These are phyloP conservation scores for Drosophila ezoana DNA, from an alignment of 2,888 invertebrate species.

Conservation along the genomic window DNA sequence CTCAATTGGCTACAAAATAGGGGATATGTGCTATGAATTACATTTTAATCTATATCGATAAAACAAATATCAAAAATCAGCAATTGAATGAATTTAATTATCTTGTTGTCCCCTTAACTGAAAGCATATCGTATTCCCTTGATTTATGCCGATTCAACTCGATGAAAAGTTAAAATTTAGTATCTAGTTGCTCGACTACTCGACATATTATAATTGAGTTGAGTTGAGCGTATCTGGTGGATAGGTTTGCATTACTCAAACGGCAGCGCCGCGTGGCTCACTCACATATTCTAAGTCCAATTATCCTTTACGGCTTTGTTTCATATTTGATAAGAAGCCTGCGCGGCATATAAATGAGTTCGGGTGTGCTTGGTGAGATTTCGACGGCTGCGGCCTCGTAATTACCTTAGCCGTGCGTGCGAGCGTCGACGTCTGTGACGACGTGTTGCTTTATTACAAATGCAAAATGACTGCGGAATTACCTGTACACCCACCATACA, in stretches of 20 bases:
- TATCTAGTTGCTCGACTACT: slow-evolving; percentile 5
- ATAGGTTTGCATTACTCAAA: slow-evolving; percentile 76
- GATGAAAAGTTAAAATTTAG: slow-evolving; percentile 4
- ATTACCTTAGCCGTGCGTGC: slow-evolving; percentile 65
- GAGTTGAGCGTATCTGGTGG: slow-evolving; percentile 51
- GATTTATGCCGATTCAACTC: slow-evolving; percentile 3
- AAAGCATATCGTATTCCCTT: not conserved
- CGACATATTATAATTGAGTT: slow-evolving; percentile 51
- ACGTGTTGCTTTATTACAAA: slow-evolving; percentile 81
- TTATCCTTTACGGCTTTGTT: slow-evolving; percentile 81
- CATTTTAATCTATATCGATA: too few species aligned
- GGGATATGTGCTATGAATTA: not conserved
- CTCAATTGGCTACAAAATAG: not conserved
- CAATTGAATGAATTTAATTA: not conserved
- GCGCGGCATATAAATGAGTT: slow-evolving; percentile 74
- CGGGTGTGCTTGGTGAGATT: slow-evolving; percentile 43
- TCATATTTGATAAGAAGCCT: slow-evolving; percentile 81
- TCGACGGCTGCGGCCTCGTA: slow-evolving; percentile 56
- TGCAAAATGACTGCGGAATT: slow-evolving; percentile 81
- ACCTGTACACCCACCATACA: slow-evolving; percentile 41
- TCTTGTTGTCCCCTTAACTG: not conserved
- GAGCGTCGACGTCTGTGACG: slow-evolving; percentile 53
- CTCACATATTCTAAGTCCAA: slow-evolving; percentile 70
- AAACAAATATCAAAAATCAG: too few species aligned
- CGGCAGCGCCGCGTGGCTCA: slow-evolving; percentile 20